Base-by-base conservation (phyloP, 2,888 invertebrate genomes). In the Lymantria dispar region DNA sequence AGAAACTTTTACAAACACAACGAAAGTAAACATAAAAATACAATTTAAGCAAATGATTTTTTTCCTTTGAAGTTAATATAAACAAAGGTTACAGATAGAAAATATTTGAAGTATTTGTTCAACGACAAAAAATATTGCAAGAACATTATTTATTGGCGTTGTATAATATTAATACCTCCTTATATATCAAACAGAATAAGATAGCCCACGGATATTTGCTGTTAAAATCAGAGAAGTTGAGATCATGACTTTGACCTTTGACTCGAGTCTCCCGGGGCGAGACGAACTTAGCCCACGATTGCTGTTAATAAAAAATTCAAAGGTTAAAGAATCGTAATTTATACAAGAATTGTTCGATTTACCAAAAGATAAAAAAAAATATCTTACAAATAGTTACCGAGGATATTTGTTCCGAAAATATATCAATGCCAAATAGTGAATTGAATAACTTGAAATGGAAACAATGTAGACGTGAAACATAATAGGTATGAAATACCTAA, bases 221-320 rank as follows among this genome's bases (percentile, higher is more conserved):
- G 67, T 69, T 72, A 60, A 62, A 72, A 68, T 53, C 62, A 60
- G 54, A 62, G 68, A 66, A 69, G 70, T 72, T 73, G 69, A 74
- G 78, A 78, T 80, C 80, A 66, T 73, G 77, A 74, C 72, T 71
- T 64, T 72, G 80, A 76, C 83, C 81, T 83, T 77, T 80, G 76
- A 72, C 76, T 74, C 64, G 9, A 71, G 69, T 72, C 67, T 74
- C 77, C 76, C 55, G 73, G 64, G 69, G 79, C 75, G 73, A 63
- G 68, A 73, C 66, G 72, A 74, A 74, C 76, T 72, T 64, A 14
- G 69, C 70, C 63, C 64, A 77, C 74, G 68, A 74, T 60, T 64
- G 61, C 56, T 64, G 58, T 58, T 60, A 60, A 40, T 40, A 40
- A 1, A 15, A 12, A 38, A 7, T 38, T 38, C 38, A 10, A 39